These are phyloP conservation scores for Troilus luridus DNA, from an alignment of 2,888 invertebrate species.

Conservation along the genomic window DNA sequence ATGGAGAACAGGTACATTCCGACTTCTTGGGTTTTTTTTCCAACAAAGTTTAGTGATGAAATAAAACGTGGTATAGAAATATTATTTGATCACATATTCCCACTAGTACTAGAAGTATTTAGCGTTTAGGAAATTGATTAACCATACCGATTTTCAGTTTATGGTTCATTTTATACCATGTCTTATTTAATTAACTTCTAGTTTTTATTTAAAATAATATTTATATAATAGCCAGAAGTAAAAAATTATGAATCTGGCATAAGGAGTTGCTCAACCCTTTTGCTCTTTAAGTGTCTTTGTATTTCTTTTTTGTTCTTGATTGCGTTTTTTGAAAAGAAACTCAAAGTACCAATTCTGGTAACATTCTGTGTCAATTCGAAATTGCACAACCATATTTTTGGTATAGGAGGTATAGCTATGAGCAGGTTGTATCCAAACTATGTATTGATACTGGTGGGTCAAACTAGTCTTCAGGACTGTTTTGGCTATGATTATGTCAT, in stretches of 20 bases:
- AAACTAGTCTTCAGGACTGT: no score
- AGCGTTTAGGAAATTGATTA: not conserved
- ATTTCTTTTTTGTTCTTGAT: no score
- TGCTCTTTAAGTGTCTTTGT: not conserved
- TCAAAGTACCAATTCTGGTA: no score
- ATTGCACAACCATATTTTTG: no score
- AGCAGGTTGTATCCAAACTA: not conserved
- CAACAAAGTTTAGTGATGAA: not conserved
- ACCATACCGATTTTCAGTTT: not conserved
- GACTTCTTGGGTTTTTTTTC: not conserved
- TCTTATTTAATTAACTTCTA: not conserved
- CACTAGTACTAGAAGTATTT: not conserved
- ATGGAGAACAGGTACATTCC: slow-evolving; percentile 69
- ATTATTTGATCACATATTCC: not conserved
- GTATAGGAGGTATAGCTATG: no score
- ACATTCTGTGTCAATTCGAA: no score
- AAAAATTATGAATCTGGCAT: not conserved
- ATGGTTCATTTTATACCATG: not conserved
- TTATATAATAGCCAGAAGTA: not conserved
- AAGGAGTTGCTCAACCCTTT: not conserved
- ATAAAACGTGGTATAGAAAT: not conserved
- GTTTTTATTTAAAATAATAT: not conserved
- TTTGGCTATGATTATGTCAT: no score
- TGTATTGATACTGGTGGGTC: no score
- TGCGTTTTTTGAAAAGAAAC: no score